Conservation (phyloP, 2,888 invertebrate species). For the Habroteleia sp. region DNA sequence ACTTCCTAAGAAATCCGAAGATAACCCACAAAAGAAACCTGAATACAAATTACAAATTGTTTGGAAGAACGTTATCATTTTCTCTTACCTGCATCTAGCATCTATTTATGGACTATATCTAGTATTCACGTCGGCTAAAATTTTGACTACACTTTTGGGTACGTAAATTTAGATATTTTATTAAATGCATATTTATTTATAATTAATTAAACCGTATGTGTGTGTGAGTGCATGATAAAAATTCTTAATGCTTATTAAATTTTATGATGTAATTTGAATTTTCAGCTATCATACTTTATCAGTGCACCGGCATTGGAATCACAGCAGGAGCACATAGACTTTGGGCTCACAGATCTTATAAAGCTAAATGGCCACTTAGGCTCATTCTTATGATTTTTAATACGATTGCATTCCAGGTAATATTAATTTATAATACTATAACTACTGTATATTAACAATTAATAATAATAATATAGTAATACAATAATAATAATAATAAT, state of each 20-base stretch:
- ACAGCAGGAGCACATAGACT: slow-evolving; percentile 98
- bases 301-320: slow-evolving; percentile 92
- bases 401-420: slow-evolving; percentile 94
- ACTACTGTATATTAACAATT: no score
- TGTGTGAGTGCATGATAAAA: no score
- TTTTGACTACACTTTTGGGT: slow-evolving; percentile 88
- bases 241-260: no score
- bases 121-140: slow-evolving; percentile 87
- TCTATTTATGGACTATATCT: slow-evolving; percentile 90
- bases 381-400: slow-evolving; percentile 91
- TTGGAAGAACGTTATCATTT: slow-evolving; percentile 92
- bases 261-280: no score
- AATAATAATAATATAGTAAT: no score
- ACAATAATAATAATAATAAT: not conserved
- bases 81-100: slow-evolving; percentile 88
- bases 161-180: slow-evolving; percentile 80
- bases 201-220: no score
- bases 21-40: slow-evolving; percentile 34
- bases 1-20: not conserved
- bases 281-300: slow-evolving; percentile 88
- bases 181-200: no score
- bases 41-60: slow-evolving; percentile 82
- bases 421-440: no score
- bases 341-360: slow-evolving; percentile 98
- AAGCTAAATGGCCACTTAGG: slow-evolving; percentile 94